Evolutionary conservation across 2,888 invertebrate genomes (phyloP).

Genomic region (Andrena hattorfiana): DNA sequence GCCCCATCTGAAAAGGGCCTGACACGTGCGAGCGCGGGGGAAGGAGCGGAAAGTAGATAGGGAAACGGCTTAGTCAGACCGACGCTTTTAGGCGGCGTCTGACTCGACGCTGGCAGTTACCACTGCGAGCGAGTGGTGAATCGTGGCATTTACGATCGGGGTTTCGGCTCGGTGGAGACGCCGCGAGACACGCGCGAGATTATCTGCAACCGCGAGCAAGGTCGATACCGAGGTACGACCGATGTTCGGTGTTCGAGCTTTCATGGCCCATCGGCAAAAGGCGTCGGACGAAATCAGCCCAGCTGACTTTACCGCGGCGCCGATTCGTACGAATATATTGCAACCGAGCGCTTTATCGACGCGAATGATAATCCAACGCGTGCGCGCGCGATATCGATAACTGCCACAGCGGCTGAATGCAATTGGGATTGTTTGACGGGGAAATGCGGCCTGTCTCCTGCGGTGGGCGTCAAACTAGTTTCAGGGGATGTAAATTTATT

Average conservation of each 20-base stretch:
- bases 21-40: neutral
- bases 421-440: neutral
- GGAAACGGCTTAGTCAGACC: neutral
- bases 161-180: neutral
- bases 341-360: conserved; percentile 40
- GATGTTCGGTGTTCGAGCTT: conserved; percentile 59
- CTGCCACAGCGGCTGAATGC: conserved; percentile 12
- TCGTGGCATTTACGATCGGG: conserved; percentile 54
- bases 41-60: conserved; percentile 15
- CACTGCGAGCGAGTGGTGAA: conserved; percentile 30
- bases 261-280: conserved; percentile 64
- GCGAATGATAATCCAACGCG: conserved; percentile 23
- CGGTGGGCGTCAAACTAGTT: too few relatives aligned
- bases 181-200: conserved; percentile 65
- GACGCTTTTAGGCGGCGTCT: conserved; percentile 26
- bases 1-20: neutral
- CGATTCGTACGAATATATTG: conserved; percentile 43
- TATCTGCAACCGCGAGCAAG: conserved; percentile 64
- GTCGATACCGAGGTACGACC: conserved; percentile 63
- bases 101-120: conserved; percentile 43
- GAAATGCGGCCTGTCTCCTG: neutral
- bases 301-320: conserved; percentile 39
- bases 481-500: too few relatives aligned
- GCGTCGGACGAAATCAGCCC: conserved; percentile 45
- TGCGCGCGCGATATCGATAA: conserved; percentile 28